Evolutionary conservation across 2,888 invertebrate genomes (phyloP), one percentile per base, ranked within the genome.

Genomic region (Agrenia bidenticulata): DNA sequence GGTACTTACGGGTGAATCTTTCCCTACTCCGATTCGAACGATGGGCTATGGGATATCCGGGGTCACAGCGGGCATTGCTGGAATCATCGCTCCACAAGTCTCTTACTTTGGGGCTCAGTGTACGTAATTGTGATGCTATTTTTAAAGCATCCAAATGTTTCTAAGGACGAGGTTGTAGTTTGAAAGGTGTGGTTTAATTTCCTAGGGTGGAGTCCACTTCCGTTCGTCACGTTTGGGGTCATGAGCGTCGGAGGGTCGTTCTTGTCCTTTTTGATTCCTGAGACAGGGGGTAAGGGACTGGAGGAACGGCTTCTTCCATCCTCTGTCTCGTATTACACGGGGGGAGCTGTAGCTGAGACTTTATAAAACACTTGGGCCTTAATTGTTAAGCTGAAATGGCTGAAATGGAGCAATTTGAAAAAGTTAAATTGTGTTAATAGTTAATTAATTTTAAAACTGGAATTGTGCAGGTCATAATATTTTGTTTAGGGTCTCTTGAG

Each of bases 71-170:
- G 71, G 69, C 2, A n/a, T 73, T 17, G 73, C 67, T 4, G 71
- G 69, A 21, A 71, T 73, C 41, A n/a, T 73, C 24, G 65, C 73
- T 7, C 73, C 73, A 9, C 73, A 73, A 61, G 59, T 73, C 15
- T 70, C 68, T 0, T 71, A 59, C 59, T 60, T 73, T 42, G 73
- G 73, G 15, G 55, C 69, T 27, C 15, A 56, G 41, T 66, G 69
- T 69, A 69, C 62, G 58, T 27, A n/a, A n/a, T n/a, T n/a, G n/a
- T n/a, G n/a, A n/a, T n/a, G n/a, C n/a, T n/a, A n/a, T n/a, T n/a
- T n/a, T n/a, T n/a, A n/a, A n/a, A n/a, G n/a, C n/a, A n/a, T n/a
- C n/a, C n/a, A n/a, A n/a, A n/a, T n/a, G n/a, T n/a, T n/a, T n/a
- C n/a, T n/a, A n/a, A n/a, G n/a, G n/a, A n/a, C n/a, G n/a, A n/a